Percentiles rank a stretch among this genome's conserved stretches.
These are phyloP conservation scores for Ridgeia piscesae DNA, from an alignment of 1,140 invertebrate species.

Conservation along the genomic window DNA sequence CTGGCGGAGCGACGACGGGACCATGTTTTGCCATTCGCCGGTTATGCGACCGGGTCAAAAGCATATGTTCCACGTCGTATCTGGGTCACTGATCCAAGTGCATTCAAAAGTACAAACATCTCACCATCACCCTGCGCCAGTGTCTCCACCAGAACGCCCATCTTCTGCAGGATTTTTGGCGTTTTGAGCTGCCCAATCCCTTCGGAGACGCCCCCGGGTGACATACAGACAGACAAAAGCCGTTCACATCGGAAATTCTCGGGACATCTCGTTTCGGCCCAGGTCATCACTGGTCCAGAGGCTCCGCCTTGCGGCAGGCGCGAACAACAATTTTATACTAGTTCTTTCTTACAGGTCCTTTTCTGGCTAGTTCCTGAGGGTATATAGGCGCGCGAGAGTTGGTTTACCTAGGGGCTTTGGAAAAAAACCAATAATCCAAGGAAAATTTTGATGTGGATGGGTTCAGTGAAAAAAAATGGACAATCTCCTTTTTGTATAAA, in stretches of 20 bases:
- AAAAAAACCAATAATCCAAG: too few relatives aligned
- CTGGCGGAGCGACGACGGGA: background rate
- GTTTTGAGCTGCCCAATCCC: slow-evolving; percentile 2
- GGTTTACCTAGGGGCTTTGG: too few relatives aligned
- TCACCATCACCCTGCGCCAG: background rate
- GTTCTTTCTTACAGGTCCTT: too few relatives aligned
- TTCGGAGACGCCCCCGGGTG: slow-evolving; percentile 1
- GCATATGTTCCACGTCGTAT: background rate
- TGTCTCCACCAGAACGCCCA: background rate
- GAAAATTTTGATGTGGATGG: too few relatives aligned
- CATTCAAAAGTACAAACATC: background rate
- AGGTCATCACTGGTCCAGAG: background rate
- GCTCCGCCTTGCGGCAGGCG: background rate
- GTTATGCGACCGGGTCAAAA: background rate
- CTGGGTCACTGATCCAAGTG: background rate
- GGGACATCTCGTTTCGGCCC: background rate
- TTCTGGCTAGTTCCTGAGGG: too few relatives aligned
- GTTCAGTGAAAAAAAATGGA: too few relatives aligned
- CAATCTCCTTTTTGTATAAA: too few relatives aligned
- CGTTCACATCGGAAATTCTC: background rate
- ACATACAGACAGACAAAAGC: slow-evolving; percentile 5
- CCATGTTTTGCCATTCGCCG: background rate
- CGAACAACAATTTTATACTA: background rate
- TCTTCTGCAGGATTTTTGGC: slow-evolving; percentile 4
- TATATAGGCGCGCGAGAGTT: too few relatives aligned